Evolutionary conservation across 1,140 invertebrate genomes (phyloP).

Genomic region (Atta texana): DNA sequence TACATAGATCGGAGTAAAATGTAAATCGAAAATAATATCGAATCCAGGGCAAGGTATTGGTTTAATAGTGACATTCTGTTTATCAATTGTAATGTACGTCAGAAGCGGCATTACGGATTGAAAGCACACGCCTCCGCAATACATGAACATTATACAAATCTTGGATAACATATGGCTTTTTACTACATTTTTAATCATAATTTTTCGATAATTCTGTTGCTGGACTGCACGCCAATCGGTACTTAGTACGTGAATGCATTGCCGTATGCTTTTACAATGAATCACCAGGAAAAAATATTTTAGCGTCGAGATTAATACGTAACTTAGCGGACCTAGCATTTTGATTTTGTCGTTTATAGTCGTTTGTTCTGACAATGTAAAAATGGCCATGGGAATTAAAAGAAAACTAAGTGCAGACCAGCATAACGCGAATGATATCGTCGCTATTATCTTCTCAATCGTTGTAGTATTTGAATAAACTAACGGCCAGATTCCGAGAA

Average conservation of each 20-base stretch:
- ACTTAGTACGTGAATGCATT: background rate
- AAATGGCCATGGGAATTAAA: background rate
- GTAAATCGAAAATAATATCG: constrained; percentile 70
- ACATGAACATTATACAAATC: constrained; percentile 36
- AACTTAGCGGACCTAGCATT: background rate
- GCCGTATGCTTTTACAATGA: background rate
- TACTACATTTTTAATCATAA: constrained; percentile 48
- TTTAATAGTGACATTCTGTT: constrained; percentile 44
- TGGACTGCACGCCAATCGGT: constrained; percentile 9
- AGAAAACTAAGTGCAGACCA: background rate
- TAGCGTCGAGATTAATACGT: background rate
- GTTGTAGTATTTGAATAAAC: background rate
- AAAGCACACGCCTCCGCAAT: constrained; percentile 55
- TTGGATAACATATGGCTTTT: constrained; percentile 40
- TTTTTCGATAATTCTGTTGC: background rate
- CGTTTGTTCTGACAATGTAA: background rate
- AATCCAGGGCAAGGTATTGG: constrained; percentile 66
- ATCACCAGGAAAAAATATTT: constrained; percentile 8
- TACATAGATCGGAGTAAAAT: constrained; percentile 67
- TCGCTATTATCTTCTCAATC: constrained; percentile 16
- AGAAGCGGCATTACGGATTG: constrained; percentile 31
- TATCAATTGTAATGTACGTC: background rate
- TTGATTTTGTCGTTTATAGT: constrained; percentile 5
- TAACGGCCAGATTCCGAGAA: constrained; percentile 4
- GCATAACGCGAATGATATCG: background rate